Evolutionary conservation across 2,797 vertebrate genomes (phyloP).

Genomic region (Danio jaintianensis): DNA sequence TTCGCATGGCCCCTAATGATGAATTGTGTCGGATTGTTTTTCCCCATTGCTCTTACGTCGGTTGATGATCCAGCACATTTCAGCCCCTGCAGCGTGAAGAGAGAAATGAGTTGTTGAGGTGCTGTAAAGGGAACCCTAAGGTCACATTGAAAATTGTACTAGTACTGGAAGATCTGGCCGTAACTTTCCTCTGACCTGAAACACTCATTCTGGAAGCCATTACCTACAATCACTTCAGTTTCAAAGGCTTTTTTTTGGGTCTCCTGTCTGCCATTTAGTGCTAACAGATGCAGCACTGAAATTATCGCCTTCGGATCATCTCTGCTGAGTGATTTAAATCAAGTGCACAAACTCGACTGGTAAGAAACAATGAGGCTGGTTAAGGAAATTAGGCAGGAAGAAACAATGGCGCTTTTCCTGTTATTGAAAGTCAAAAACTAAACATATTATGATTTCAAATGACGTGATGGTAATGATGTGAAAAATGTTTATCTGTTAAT

Average conservation of each 20-base stretch:
- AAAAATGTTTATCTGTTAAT: no score
- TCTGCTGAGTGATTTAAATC: slow-evolving; percentile 32
- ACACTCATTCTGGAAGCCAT: slow-evolving; percentile 73
- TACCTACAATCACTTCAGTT: slow-evolving; percentile 69
- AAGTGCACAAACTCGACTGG: slow-evolving; percentile 7
- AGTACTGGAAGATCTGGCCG: slow-evolving; percentile 61
- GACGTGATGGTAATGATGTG: no score
- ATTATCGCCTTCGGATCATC: slow-evolving; percentile 30
- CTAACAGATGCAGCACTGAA: slow-evolving; percentile 41
- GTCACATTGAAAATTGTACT: slow-evolving; percentile 27
- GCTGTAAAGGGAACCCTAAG: slow-evolving; percentile 38
- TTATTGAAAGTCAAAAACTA: not conserved
- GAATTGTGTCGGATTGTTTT: slow-evolving; percentile 9
- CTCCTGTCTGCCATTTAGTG: slow-evolving; percentile 33
- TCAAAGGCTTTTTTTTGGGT: slow-evolving; percentile 60
- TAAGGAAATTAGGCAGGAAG: slow-evolving; percentile 18
- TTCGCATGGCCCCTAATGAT: slow-evolving; percentile 23
- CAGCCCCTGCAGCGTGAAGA: slow-evolving; percentile 8
- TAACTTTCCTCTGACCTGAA: slow-evolving; percentile 67
- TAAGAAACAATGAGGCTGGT: not conserved
- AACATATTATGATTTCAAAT: not conserved
- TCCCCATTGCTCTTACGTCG: slow-evolving; percentile 8
- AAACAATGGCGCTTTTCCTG: slow-evolving; percentile 35
- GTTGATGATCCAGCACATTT: slow-evolving; percentile 43
- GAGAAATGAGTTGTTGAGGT: slow-evolving; percentile 28